Base-by-base conservation (phyloP, 2,888 invertebrate genomes). In the Ypsolopha sequella region DNA sequence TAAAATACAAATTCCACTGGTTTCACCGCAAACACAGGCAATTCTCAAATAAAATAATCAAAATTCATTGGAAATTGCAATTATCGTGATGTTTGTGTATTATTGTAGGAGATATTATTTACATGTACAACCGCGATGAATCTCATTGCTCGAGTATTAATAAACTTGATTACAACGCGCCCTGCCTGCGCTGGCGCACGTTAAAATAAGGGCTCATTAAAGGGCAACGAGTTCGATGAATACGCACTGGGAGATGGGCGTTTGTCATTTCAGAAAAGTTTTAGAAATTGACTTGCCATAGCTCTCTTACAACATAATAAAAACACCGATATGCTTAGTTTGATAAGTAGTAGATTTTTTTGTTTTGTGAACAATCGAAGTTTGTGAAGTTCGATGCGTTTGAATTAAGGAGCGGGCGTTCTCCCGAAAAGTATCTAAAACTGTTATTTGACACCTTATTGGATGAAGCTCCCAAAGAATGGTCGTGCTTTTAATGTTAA, bases 101-200 rank as follows among this genome's bases (percentile, higher is more conserved):
- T 24, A 24, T 3, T 24, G 24, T 4, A 24, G 24, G 24, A 24
- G 24, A 24, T 24, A 49, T 49, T 39, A 49, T 39, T 49, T 49
- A 49, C 41, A n/a, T 11, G 49, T 33, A 49, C 39, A 33, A 34
- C 49, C 24, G 41, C 41, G 24, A 49, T 41, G 24, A 49, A 49
- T 49, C 49, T 49, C 38, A 10, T 49, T 39, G 49, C 39, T 39
- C 13, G 49, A 34, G 7, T 41, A 49, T 58, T 58, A 61, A 56
- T 54, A 65, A 66, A 61, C 60, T 65, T 69, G 70, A 74, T 75
- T 71, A 66, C 62, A 58, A 52, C 55, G 62, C 52, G 53, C 59
- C 66, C 63, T 68, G 65, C 63, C 65, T 57, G 63, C n/a, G n/a
- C 57, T 61, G 63, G 61, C 59, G 58, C 59, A 62, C 10, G 13